Evolutionary conservation across 64 coral and sea anemone species (phyloP).

Genomic region (Hydrozoanthus tunicans): DNA sequence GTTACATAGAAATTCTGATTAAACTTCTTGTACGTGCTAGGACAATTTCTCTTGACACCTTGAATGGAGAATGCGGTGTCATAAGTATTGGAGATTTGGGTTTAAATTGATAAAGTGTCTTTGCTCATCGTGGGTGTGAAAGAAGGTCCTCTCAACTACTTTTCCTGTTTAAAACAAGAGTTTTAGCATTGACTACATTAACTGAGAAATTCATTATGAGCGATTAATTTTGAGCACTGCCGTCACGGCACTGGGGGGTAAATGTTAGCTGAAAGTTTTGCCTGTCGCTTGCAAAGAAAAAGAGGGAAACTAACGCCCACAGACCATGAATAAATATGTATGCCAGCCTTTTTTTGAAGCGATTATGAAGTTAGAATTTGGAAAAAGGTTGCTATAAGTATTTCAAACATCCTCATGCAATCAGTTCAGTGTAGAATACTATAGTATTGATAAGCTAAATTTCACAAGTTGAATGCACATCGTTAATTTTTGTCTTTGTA

Average conservation of each 20-base stretch:
- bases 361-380: background rate
- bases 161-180: slow-evolving; percentile 7
- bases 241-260: slow-evolving; percentile 50
- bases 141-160: slow-evolving; percentile 14
- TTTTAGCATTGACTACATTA: slow-evolving; percentile 10
- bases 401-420: no score
- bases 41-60: background rate
- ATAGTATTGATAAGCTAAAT: no score
- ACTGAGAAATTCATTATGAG: slow-evolving; percentile 57
- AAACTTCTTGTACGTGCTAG: background rate
- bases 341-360: background rate
- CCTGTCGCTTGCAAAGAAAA: slow-evolving; percentile 21
- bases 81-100: slow-evolving; percentile 13
- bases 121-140: background rate
- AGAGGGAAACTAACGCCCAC: background rate
- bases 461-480: background rate
- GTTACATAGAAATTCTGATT: slow-evolving; percentile 60
- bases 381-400: no score
- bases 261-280: background rate
- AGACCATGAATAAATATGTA: no score
- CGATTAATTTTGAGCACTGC: slow-evolving; percentile 44
- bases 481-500: background rate
- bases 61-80: background rate
- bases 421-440: no score
- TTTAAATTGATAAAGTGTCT: slow-evolving; percentile 25